Conservation (phyloP, 53 echinoderm and acorn worm genomes). For the Holothuria scabra region DNA sequence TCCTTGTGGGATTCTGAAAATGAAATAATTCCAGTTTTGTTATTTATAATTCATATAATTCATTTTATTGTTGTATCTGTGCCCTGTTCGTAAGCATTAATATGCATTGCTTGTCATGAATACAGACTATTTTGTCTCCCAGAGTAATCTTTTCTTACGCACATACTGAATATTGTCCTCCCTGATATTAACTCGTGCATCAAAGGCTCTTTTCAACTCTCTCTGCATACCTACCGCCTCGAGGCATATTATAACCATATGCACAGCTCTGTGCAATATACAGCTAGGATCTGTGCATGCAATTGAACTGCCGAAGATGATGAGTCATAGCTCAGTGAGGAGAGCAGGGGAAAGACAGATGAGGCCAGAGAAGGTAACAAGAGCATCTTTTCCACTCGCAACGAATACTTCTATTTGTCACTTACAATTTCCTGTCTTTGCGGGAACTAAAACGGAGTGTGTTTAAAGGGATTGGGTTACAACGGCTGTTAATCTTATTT, state of each 20-base stretch:
- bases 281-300: background rate
- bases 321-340: conserved; percentile 23
- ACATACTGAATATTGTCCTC: too few relatives aligned
- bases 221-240: background rate
- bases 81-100: too few relatives aligned
- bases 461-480: conserved; percentile 31
- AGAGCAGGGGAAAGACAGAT: conserved; percentile 25
- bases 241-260: conserved; percentile 30
- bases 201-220: too few relatives aligned
- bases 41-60: too few relatives aligned
- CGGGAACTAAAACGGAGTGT: background rate
- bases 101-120: too few relatives aligned
- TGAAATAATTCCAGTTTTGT: too few relatives aligned
- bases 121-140: too few relatives aligned
- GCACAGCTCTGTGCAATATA: conserved; percentile 12
- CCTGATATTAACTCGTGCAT: too few relatives aligned
- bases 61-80: too few relatives aligned
- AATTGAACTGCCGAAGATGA: conserved; percentile 10
- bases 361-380: conserved; percentile 14
- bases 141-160: too few relatives aligned
- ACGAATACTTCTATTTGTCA: conserved; percentile 37
- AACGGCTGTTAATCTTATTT: conserved; percentile 16
- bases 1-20: too few relatives aligned
- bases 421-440: conserved; percentile 29
- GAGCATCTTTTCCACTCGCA: conserved; percentile 3